Base-by-base conservation (phyloP, 1,140 invertebrate species). In the Nephotettix cincticeps region DNA sequence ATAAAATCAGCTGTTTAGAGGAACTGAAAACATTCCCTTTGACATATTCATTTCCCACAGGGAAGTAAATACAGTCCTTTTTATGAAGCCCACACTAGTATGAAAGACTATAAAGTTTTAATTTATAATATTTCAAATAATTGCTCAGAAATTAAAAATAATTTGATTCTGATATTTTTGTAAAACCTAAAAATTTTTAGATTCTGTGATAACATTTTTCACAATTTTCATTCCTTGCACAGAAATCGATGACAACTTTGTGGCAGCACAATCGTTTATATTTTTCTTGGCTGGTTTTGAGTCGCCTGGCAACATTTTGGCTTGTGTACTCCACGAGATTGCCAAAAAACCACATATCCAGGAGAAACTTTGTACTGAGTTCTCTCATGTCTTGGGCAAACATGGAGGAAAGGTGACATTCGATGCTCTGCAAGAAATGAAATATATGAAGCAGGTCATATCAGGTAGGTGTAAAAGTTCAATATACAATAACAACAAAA, bases 231-330 rank as follows among this genome's bases (percentile, higher is more conserved):
- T 61, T 61, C 13, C 27, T 61, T 25, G 25, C 23, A 27, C 56
- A 61, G 56, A 61, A 29, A 61, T 61, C 9, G 56, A 61, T 27
- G 56, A 61, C 25, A 61, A 61, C 56, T 61, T 27, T 25, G 76
- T 87, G 4, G 80, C 83, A 0, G 82, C 84, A 0, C 84, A 86
- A 76, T 80, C 80, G n/a, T 80, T 85, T 75, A 80, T 85, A 75
- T 86, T 86, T 74, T 82, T 86, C 78, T 64, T 86, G 9, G 86
- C 85, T 28, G 86, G 87, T 6, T 84, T 85, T 72, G 88, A 89
- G 70, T 86, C 88, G 0, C 86, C 86, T 0, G 79, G 86, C 1
- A 84, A 82, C 0, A 81, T 86, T 0, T 78, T 89, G 72, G 79
- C 81, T 11, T 86, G 84, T 70, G 77, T 80, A 1, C 67, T 85